Evolutionary conservation across 2,888 invertebrate genomes (phyloP).

Genomic region (Ernsta delagoae): DNA sequence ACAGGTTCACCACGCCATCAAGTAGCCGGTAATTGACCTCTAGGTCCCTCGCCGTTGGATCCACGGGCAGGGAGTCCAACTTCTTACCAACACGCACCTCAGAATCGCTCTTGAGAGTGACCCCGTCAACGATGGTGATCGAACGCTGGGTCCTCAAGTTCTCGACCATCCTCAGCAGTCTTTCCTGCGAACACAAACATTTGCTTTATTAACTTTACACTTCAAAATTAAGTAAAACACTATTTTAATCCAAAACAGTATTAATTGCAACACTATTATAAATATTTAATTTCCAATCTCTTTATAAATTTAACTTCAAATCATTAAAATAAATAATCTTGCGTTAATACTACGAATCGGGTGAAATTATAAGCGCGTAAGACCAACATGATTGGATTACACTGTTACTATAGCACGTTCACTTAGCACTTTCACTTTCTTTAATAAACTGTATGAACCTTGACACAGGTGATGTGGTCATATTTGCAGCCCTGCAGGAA

Average conservation of each 20-base stretch:
- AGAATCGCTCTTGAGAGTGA: constrained; percentile 84
- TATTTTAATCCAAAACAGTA: too few relatives aligned
- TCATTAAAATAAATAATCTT: too few relatives aligned
- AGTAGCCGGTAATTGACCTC: constrained; percentile 89
- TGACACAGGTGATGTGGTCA: constrained; percentile 89
- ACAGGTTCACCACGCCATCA: constrained; percentile 90
- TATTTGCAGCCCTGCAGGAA: constrained; percentile 89
- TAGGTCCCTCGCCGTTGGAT: constrained; percentile 89
- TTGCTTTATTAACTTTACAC: background rate
- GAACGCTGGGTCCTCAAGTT: constrained; percentile 69
- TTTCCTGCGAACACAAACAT: constrained; percentile 83
- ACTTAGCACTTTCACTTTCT: constrained; percentile 74
- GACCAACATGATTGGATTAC: constrained; percentile 46
- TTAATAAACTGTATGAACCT: constrained; percentile 82
- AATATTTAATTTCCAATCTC: too few relatives aligned
- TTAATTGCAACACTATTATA: too few relatives aligned
- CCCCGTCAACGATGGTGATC: constrained; percentile 86
- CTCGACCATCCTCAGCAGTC: constrained; percentile 89
- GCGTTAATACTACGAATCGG: constrained; percentile 21
- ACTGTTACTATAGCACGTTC: constrained; percentile 47
- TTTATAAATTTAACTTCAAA: too few relatives aligned
- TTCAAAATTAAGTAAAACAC: too few relatives aligned
- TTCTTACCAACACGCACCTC: constrained; percentile 81
- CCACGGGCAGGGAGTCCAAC: constrained; percentile 88
- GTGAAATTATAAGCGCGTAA: constrained; percentile 45